Evolutionary conservation across 2,113 vertebrate genomes (phyloP).

Genomic region (Gila orcuttii): DNA sequence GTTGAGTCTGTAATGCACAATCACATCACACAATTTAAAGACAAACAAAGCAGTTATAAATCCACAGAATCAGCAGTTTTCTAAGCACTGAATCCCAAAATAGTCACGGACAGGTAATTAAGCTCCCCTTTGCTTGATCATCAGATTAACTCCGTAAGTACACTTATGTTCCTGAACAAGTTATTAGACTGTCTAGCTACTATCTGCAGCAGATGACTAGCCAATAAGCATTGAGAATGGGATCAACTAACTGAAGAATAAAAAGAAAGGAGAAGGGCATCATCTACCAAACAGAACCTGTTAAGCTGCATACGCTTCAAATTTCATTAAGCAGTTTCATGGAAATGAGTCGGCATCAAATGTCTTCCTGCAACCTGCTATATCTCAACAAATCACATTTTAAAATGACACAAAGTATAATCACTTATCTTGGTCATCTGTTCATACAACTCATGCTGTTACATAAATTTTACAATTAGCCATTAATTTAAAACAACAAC

Average conservation of each 20-base stretch:
- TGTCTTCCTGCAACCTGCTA: neutral
- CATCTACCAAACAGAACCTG: constrained; percentile 1
- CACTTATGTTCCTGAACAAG: neutral
- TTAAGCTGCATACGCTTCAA: neutral
- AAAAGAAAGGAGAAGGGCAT: constrained; percentile 3
- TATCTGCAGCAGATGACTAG: neutral
- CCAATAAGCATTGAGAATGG: constrained; percentile 26
- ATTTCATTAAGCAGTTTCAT: neutral
- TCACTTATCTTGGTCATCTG: neutral
- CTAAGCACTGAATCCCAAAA: neutral
- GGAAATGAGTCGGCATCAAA: neutral
- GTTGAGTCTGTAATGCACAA: neutral
- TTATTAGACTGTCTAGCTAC: neutral
- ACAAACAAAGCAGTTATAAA: neutral
- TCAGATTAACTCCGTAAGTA: neutral
- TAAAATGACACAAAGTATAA: neutral
- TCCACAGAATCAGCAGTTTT: neutral
- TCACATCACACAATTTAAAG: neutral
- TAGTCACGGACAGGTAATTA: neutral
- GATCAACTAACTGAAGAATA: neutral
- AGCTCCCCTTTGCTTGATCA: neutral
- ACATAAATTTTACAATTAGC: neutral
- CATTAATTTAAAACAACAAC: neutral
- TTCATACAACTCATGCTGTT: neutral
- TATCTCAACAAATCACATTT: neutral